Evolutionary conservation across 2,888 invertebrate species (phyloP), one percentile per base, ranked within the genome.

Genomic region (Chironomus tentans): DNA sequence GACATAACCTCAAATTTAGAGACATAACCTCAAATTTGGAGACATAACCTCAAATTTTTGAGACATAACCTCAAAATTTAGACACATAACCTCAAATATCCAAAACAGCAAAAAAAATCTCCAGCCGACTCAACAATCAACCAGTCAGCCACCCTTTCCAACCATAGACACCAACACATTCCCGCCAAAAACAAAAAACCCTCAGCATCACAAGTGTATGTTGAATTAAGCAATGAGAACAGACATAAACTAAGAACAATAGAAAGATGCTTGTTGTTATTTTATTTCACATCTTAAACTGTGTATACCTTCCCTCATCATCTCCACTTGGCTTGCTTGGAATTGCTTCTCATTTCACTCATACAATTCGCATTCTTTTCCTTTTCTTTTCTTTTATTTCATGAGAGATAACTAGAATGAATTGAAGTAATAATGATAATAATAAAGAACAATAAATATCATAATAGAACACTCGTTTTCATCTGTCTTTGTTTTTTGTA

Each of bases 341-440:
- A 38, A 38, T 38, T 38, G 38, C 38, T 38, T 38, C 38, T 38
- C 38, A 38, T 38, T 38, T 38, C 38, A 38, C 38, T 38, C 38
- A 38, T 38, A 38, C 38, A 38, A 38, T 38, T 65, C 22, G 65
- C 18, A 65, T 13, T 21, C 10, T 24, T 24, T 65, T 12, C 13
- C 2, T 24, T 65, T 62, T 38, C 2, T 2, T 13, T 24, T 24
- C 21, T 62, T 38, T 12, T 72, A 18, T 24, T 28, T 38, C 22
- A 28, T 46, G 46, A 46, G 24, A 71, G 71, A 72, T 72, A 72
- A 72, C 72, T 62, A 72, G 72, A 62, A 72, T 72, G 72, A 72
- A 72, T 72, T 72, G 72, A 72, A 72, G 72, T 61, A 72, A 72
- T 72, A 72, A 72, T 72, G 72, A 72, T 72, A 72, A 72, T 72